Percentiles rank a stretch among this genome's conserved stretches.
Evolutionary conservation across 2,888 invertebrate genomes (phyloP).

Genomic region (Platycnemis pennipes): DNA sequence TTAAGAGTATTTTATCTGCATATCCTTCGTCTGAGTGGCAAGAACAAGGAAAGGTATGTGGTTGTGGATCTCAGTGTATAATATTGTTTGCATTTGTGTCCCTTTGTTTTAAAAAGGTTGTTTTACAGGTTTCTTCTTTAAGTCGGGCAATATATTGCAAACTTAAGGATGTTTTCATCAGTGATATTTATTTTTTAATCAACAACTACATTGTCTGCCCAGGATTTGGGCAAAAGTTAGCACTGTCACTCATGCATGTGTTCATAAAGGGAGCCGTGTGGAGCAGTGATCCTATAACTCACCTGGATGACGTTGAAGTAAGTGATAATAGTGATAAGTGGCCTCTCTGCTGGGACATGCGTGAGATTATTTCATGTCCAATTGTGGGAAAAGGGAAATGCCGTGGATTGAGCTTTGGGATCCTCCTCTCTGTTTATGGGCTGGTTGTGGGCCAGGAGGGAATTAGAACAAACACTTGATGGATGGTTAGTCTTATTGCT

Average conservation of each 20-base stretch:
- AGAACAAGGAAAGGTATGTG: conserved; percentile 16
- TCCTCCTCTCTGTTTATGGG: no score
- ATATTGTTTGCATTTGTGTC: not conserved
- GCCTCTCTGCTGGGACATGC: not conserved
- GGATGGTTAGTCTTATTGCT: no score
- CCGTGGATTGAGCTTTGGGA: no score
- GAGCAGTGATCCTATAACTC: not conserved
- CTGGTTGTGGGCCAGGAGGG: no score
- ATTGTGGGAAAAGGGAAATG: no score
- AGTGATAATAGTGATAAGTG: not conserved
- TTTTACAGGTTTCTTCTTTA: not conserved
- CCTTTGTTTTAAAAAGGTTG: not conserved
- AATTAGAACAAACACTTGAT: no score
- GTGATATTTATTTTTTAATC: not conserved
- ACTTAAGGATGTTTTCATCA: not conserved
- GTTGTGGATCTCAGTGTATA: not conserved
- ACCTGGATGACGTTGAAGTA: conserved; percentile 25
- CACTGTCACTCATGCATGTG: not conserved
- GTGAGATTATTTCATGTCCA: not conserved
- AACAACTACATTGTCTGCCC: not conserved
- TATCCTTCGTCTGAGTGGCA: conserved; percentile 4
- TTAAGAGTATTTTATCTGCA: not conserved
- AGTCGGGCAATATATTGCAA: not conserved
- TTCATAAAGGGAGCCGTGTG: not conserved
- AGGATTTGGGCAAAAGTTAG: conserved; percentile 35